Evolutionary conservation across 2,113 vertebrate genomes (phyloP), one percentile per base, ranked within the genome.

Genomic region (Periophthalmodon schlosseri): DNA sequence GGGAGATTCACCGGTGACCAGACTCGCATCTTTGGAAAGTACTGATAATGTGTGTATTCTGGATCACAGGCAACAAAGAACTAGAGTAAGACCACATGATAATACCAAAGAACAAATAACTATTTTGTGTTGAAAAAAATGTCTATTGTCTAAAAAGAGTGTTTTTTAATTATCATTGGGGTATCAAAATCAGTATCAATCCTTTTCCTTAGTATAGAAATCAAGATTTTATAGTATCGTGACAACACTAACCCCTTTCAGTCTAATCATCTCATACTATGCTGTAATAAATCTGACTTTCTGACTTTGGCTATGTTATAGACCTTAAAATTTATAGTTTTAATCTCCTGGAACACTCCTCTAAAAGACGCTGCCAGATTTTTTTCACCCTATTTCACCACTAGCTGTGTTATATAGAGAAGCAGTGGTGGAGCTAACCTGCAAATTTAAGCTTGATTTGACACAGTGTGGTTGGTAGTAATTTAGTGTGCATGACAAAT

Each of bases 371-470:
- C 23, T 60, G 57, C 20, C 52, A 56, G 20, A 56, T n/a, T 20
- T 52, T 15, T 56, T 21, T 21, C 5, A 8, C 52, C 52, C 52
- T 56, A 56, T 21, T 56, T 56, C 20, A 56, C 52, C 20, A 21
- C 52, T 49, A 12, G 47, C 47, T 56, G 16, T 20, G 50, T 16
- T 52, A 7, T 52, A 9, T 56, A 28, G 23, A 60, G 57, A 5
- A 15, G 12, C 21, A 60, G 23, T 28, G 57, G 13, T 20, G 52
- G 13, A 60, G 23, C 23, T 60, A 60, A 28, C 57, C 57, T 34
- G 60, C 60, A 63, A 18, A 63, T 63, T 63, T 63, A 28, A 34
- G 57, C 23, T 60, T 60, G 57, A 60, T 60, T 23, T 28, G 21
- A 60, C 8, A 60, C 52, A 56, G 52, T 57, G 21, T 23, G 11